Percentiles rank a stretch among this genome's conserved stretches.
phyloP scores from a whole-genome alignment of 1,140 invertebrate species.

The Procambarus clarkii region DNA sequence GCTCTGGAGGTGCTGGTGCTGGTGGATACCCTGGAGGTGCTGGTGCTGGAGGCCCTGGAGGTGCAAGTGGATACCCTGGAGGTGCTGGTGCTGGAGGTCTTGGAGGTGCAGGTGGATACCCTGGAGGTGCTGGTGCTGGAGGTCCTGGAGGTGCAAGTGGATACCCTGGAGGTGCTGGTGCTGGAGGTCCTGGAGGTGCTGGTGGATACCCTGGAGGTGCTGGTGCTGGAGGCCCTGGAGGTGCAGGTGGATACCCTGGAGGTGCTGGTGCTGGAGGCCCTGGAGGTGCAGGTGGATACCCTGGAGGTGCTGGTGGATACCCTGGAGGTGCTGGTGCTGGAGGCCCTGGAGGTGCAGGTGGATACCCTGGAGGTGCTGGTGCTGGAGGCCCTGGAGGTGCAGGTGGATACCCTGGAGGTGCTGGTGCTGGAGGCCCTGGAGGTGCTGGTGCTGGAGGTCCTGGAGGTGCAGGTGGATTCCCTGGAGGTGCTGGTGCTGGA shows the following conservation, averaged over 20 bases:
- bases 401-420: constrained; percentile 10
- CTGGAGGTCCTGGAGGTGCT: neutral
- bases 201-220: neutral
- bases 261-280: neutral
- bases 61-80: neutral
- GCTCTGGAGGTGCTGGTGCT: constrained; percentile 28
- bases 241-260: neutral
- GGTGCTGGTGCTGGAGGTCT: neutral
- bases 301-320: neutral
- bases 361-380: neutral
- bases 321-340: constrained; percentile 6
- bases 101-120: constrained; percentile 1
- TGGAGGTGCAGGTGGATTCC: neutral
- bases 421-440: neutral
- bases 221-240: neutral
- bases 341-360: neutral
- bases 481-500: neutral
- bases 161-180: neutral
- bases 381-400: constrained; percentile 8
- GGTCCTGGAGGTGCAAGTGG: constrained; percentile 11
- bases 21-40: constrained; percentile 5
- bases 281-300: constrained; percentile 4
- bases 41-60: neutral
- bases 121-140: neutral
- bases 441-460: no score